Percentiles rank a stretch among this genome's conserved stretches.
Evolutionary conservation across 2,113 vertebrate species (phyloP).

Genomic region (Anarhynchus alexandrinus): DNA sequence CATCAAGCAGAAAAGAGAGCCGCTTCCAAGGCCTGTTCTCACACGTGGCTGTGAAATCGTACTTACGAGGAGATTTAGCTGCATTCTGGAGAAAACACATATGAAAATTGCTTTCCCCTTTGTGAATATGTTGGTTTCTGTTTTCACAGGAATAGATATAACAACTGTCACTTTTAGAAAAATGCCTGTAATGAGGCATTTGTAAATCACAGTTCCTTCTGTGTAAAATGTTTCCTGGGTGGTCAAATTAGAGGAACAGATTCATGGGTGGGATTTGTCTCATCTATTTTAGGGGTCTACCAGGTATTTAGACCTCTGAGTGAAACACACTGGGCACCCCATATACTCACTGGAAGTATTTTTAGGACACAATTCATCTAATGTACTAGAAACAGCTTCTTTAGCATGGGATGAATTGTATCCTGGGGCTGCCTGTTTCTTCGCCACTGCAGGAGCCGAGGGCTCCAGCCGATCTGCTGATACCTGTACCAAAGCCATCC

Average conservation of each 20-base stretch:
- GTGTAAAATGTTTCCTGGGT: background rate
- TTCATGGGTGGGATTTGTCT: background rate
- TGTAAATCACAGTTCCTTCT: background rate
- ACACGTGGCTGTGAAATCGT: background rate
- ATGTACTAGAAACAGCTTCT: background rate
- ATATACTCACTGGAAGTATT: background rate
- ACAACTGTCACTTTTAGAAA: background rate
- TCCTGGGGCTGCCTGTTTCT: background rate
- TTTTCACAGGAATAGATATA: background rate
- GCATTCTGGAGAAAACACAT: background rate
- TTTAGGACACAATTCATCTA: background rate
- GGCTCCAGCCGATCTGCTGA: background rate
- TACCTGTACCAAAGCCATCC: background rate
- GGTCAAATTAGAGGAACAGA: background rate
- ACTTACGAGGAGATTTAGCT: background rate
- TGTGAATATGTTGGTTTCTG: background rate
- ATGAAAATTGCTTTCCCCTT: background rate
- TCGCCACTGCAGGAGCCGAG: background rate
- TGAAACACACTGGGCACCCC: background rate
- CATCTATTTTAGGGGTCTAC: background rate
- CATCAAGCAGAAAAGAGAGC: fast-evolving
- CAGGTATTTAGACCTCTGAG: background rate
- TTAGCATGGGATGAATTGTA: background rate
- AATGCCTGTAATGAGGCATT: background rate
- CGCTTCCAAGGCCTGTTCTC: background rate